Conservation (phyloP, 2,113 vertebrate species). For the Paradoxurus hermaphroditus region DNA sequence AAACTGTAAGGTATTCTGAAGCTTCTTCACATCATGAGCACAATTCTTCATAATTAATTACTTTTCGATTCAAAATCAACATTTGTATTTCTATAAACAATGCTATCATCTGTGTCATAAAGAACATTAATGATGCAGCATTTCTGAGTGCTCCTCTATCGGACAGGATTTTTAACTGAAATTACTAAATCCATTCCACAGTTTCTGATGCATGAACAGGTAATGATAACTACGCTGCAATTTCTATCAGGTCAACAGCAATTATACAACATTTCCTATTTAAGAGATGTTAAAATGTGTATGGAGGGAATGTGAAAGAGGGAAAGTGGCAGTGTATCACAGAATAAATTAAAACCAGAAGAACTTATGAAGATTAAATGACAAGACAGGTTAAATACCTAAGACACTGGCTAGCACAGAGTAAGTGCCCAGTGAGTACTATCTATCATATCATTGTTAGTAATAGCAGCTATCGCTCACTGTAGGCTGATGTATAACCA, state of each 20-base stretch:
- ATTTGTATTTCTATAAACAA: not conserved
- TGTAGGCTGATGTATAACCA: not conserved
- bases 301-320: too few relatives aligned
- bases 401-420: not conserved
- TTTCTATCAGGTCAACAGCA: not conserved
- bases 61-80: not conserved
- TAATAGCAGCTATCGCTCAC: not conserved
- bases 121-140: not conserved
- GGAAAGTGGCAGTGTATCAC: not conserved
- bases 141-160: not conserved
- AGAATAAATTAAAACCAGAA: not conserved
- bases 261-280: not conserved
- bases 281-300: not conserved
- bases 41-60: not conserved
- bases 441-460: not conserved
- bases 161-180: not conserved
- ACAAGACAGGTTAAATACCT: not conserved
- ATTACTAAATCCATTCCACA: not conserved
- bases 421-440: not conserved
- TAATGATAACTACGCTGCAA: not conserved
- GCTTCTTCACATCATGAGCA: not conserved
- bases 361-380: not conserved
- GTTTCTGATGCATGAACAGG: not conserved
- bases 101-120: not conserved
- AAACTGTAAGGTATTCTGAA: not conserved